Evolutionary conservation across 2,113 vertebrate genomes (phyloP).

Genomic region (Phylloscopus trochilus): DNA sequence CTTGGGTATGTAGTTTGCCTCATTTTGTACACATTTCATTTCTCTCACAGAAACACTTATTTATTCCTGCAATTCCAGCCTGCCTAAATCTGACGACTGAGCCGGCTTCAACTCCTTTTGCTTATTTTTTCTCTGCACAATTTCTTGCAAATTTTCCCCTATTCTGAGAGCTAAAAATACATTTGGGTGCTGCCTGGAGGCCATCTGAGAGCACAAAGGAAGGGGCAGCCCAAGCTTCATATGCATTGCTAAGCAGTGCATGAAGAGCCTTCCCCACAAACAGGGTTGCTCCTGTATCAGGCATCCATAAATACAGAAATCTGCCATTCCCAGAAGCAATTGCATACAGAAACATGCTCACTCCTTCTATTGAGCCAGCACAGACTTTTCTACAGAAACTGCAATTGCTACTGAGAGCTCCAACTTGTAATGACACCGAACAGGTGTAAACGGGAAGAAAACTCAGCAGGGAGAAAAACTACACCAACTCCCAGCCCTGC

Average conservation of each 20-base stretch:
- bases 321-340: constrained; percentile 16
- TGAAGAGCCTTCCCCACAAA: constrained; percentile 21
- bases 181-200: constrained; percentile 33
- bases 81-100: not conserved
- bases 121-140: constrained; percentile 8
- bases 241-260: constrained; percentile 35
- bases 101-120: not conserved
- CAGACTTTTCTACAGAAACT: not conserved
- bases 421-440: not conserved
- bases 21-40: constrained; percentile 17
- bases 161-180: constrained; percentile 32
- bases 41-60: not conserved
- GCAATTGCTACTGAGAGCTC: not conserved
- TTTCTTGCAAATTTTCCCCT: constrained; percentile 15
- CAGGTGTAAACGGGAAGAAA: constrained; percentile 20
- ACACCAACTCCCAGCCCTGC: not conserved
- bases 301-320: constrained; percentile 26
- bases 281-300: not conserved
- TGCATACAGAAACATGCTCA: not conserved
- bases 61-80: not conserved
- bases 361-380: not conserved
- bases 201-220: not conserved
- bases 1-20: not conserved
- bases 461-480: not conserved
- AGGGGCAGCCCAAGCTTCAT: constrained; percentile 12